Conservation (phyloP, 2,113 vertebrate species). For the Melanotaenia duboulayi region DNA sequence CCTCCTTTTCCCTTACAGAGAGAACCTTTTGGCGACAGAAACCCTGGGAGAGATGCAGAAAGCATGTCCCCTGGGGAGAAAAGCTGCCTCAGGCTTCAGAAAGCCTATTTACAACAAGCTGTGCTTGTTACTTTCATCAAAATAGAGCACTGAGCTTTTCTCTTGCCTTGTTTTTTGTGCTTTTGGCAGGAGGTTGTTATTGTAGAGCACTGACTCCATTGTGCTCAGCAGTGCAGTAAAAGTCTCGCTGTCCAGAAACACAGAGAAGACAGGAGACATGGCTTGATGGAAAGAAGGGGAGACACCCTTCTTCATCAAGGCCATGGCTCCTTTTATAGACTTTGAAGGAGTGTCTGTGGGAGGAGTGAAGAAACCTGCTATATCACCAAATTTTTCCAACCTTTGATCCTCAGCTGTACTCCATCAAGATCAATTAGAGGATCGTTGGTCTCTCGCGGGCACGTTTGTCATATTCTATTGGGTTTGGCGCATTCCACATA, state of each 20-base stretch:
- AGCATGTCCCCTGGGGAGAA: constrained; percentile 82
- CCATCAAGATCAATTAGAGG: constrained; percentile 85
- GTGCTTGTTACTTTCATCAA: constrained; percentile 88
- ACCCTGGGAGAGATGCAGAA: constrained; percentile 83
- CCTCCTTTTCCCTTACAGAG: constrained; percentile 71
- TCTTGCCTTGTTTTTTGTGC: constrained; percentile 83
- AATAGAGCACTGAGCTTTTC: constrained; percentile 85
- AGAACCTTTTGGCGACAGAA: constrained; percentile 83
- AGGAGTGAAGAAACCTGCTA: constrained; percentile 73
- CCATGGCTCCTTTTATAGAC: constrained; percentile 46
- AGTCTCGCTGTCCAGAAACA: constrained; percentile 67
- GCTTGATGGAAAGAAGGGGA: constrained; percentile 53
- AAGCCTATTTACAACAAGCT: constrained; percentile 89
- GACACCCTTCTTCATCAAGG: constrained; percentile 44
- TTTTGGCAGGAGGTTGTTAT: constrained; percentile 86
- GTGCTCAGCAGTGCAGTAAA: constrained; percentile 76
- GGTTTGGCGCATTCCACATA: constrained; percentile 79
- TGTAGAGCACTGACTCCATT: constrained; percentile 83
- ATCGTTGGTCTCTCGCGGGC: constrained; percentile 77
- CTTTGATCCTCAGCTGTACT: constrained; percentile 79
- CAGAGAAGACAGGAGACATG: constrained; percentile 56
- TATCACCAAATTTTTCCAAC: constrained; percentile 77
- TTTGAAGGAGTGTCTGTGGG: constrained; percentile 56
- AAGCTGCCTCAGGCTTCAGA: constrained; percentile 83
- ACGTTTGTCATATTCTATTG: constrained; percentile 86